Percentiles rank a stretch among this genome's conserved stretches.
Conservation (phyloP, 2,113 vertebrate genomes). For the Macaca mulatta region DNA sequence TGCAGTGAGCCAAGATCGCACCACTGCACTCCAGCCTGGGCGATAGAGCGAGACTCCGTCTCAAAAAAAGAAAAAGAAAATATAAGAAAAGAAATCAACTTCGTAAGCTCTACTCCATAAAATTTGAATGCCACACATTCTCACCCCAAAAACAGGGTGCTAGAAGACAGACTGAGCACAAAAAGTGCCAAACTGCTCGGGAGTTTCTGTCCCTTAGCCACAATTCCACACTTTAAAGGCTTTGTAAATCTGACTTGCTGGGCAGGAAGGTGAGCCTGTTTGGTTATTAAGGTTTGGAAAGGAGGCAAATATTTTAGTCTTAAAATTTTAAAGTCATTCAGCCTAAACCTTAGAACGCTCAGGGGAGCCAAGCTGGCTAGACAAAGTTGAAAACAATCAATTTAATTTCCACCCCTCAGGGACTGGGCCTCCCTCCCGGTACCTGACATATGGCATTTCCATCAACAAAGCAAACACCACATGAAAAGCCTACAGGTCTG, state of each 20-base stretch:
- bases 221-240: neutral
- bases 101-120: neutral
- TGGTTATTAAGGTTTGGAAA: neutral
- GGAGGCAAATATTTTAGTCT: neutral
- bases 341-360: constrained; percentile 28
- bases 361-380: constrained; percentile 48
- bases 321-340: constrained; percentile 48
- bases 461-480: constrained; percentile 55
- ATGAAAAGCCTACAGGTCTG: constrained; percentile 47
- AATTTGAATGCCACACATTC: neutral
- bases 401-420: constrained; percentile 56
- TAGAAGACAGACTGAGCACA: neutral
- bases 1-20: too few relatives aligned
- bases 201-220: neutral
- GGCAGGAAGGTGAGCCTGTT: neutral
- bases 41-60: too few relatives aligned
- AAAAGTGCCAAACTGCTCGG: neutral
- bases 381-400: constrained; percentile 63
- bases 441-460: constrained; percentile 69
- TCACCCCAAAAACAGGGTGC: neutral
- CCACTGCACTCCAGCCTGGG: too few relatives aligned
- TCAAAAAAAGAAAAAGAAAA: too few relatives aligned
- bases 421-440: neutral
- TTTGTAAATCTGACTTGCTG: neutral
- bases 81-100: neutral